phyloP scores from a whole-genome alignment of 1,140 invertebrate species.

The Bombus haemorrhoidalis region DNA sequence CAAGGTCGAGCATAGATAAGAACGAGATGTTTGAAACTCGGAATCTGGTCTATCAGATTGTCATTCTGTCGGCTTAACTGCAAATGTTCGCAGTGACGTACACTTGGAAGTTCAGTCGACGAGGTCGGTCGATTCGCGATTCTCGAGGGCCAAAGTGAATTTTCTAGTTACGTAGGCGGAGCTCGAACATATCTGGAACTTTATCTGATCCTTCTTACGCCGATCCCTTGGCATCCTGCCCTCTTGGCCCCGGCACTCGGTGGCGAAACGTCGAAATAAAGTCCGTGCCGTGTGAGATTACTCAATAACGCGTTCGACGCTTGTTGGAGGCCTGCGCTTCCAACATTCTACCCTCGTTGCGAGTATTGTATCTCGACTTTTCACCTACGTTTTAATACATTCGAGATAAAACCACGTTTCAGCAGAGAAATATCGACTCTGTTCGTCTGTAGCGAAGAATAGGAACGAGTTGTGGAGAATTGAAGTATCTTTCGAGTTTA shows the following conservation, averaged over 20 bases:
- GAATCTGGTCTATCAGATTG: not conserved
- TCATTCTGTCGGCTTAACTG: not conserved
- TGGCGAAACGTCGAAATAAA: slow-evolving; percentile 44
- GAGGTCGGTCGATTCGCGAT: slow-evolving; percentile 26
- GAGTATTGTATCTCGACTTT: not conserved
- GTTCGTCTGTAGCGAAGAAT: too few relatives aligned
- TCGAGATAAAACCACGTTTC: not conserved
- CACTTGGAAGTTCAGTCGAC: not conserved
- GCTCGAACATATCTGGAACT: slow-evolving; percentile 27
- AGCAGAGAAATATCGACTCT: not conserved
- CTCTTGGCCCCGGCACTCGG: slow-evolving; percentile 16
- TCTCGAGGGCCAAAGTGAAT: slow-evolving; percentile 17
- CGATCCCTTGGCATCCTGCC: slow-evolving; percentile 47
- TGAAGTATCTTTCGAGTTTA: too few relatives aligned
- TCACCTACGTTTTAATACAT: not conserved
- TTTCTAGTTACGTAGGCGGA: slow-evolving; percentile 39
- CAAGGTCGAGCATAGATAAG: not conserved
- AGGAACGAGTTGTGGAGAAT: too few relatives aligned
- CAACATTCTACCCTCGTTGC: not conserved
- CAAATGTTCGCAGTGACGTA: not conserved
- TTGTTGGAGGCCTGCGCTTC: not conserved
- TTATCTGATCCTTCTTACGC: slow-evolving; percentile 46
- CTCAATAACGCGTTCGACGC: slow-evolving; percentile 33
- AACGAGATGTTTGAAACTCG: not conserved
- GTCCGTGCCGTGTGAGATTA: slow-evolving; percentile 29